Evolutionary conservation across 2,888 invertebrate species (phyloP).

Genomic region (Lasiommata megera): DNA sequence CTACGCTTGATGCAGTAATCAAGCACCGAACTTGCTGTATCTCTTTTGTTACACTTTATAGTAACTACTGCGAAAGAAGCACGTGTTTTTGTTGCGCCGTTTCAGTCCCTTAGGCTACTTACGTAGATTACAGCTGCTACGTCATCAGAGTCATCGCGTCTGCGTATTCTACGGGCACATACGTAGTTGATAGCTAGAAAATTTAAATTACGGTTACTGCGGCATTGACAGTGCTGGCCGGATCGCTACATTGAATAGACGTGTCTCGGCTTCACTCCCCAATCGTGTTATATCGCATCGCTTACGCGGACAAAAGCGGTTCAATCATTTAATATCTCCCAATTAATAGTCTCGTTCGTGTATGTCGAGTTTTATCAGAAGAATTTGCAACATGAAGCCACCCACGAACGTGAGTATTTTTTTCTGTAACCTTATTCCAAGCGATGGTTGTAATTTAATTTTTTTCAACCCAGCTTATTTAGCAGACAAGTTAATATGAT

Average conservation of each 20-base stretch:
- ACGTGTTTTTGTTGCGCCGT: no score
- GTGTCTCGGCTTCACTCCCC: conserved; percentile 56
- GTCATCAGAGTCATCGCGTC: conserved; percentile 15
- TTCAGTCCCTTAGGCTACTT: no score
- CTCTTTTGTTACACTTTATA: no score
- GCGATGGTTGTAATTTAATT: neutral
- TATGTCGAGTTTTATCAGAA: conserved; percentile 63
- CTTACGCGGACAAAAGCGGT: conserved; percentile 27
- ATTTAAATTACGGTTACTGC: conserved; percentile 21
- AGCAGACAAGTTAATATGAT: no score
- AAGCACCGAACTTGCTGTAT: no score
- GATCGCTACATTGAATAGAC: conserved; percentile 48
- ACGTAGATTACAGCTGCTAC: conserved; percentile 21
- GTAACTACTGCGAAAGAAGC: no score
- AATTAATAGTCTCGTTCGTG: conserved; percentile 32
- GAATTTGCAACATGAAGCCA: conserved; percentile 70
- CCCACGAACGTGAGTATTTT: conserved; percentile 66
- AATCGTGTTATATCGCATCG: conserved; percentile 43
- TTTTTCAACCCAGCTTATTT: neutral
- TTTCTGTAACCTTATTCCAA: conserved; percentile 15
- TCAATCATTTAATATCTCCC: conserved; percentile 1
- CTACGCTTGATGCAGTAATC: no score
- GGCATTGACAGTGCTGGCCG: conserved; percentile 60
- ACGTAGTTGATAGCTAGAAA: conserved; percentile 30
- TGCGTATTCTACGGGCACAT: conserved; percentile 16